Conservation (phyloP, 2,113 vertebrate genomes). For the Anhinga anhinga region DNA sequence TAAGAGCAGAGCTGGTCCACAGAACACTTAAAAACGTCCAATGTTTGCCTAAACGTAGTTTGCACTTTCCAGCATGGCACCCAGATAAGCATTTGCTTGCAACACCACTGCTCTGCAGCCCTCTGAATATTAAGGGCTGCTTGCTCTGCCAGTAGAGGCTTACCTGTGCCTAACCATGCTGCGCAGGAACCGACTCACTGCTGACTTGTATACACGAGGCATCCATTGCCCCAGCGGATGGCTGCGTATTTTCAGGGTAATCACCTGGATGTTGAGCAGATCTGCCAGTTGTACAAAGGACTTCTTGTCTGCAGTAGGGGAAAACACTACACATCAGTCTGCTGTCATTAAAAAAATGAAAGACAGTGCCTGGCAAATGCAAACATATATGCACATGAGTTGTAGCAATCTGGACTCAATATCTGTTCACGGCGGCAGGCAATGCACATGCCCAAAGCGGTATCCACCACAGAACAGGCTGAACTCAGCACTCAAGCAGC, state of each 20-base stretch:
- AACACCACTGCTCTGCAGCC: neutral
- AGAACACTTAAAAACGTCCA: neutral
- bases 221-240: conserved; percentile 78
- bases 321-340: neutral
- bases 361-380: rapidly evolving
- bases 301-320: conserved; percentile 77
- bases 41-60: neutral
- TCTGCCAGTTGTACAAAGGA: conserved; percentile 88
- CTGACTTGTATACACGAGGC: conserved; percentile 78
- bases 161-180: conserved; percentile 83
- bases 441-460: neutral
- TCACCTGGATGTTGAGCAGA: conserved; percentile 91
- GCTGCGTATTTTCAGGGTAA: conserved; percentile 79
- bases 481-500: neutral
- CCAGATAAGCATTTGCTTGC: neutral
- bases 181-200: conserved; percentile 76
- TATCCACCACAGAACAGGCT: neutral
- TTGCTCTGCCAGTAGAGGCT: neutral
- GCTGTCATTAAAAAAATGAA: neutral
- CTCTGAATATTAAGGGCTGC: neutral
- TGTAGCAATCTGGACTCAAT: rapidly evolving
- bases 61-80: neutral
- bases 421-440: neutral
- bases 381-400: rapidly evolving
- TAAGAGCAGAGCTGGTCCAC: neutral